Evolutionary conservation across 1,140 invertebrate genomes (phyloP).

Genomic region (Globodera ellingtonae): DNA sequence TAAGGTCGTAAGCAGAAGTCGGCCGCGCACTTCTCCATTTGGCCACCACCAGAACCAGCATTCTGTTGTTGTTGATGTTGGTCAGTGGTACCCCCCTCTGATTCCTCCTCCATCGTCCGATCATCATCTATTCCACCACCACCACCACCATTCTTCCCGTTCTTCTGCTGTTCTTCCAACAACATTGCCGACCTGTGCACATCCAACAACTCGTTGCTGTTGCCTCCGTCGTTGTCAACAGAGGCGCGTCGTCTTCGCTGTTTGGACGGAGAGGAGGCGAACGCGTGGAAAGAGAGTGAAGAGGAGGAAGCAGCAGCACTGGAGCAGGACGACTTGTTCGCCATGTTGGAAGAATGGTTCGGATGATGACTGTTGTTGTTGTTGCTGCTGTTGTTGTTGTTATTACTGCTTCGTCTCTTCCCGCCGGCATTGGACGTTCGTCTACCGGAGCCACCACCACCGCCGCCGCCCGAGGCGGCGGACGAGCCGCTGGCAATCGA

Average conservation of each 20-base stretch:
- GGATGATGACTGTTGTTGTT: not conserved
- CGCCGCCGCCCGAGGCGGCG: not conserved
- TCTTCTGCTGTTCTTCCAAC: no score
- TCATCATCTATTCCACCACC: not conserved
- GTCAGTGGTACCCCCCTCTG: not conserved
- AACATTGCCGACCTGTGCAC: no score
- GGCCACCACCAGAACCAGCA: not conserved
- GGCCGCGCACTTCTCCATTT: constrained; percentile 38
- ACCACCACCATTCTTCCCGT: no score
- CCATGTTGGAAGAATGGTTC: no score
- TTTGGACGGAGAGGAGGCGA: not conserved
- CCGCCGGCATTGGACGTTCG: not conserved
- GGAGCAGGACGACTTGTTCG: no score
- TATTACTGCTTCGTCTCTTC: constrained; percentile 22
- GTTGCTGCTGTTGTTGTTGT: constrained; percentile 7
- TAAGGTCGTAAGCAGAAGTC: constrained; percentile 37
- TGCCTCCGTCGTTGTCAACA: not conserved
- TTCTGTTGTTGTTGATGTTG: not conserved
- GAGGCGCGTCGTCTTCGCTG: not conserved
- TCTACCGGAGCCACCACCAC: not conserved
- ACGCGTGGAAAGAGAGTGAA: no score
- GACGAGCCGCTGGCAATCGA: constrained; percentile 14
- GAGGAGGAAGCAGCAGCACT: no score
- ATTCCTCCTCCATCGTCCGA: not conserved
- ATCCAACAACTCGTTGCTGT: no score